A percentile compares a stretch with the other conserved stretches of the same genome.
Evolutionary conservation across 2,113 vertebrate species (phyloP).

Genomic region (Zosterops japonicus): DNA sequence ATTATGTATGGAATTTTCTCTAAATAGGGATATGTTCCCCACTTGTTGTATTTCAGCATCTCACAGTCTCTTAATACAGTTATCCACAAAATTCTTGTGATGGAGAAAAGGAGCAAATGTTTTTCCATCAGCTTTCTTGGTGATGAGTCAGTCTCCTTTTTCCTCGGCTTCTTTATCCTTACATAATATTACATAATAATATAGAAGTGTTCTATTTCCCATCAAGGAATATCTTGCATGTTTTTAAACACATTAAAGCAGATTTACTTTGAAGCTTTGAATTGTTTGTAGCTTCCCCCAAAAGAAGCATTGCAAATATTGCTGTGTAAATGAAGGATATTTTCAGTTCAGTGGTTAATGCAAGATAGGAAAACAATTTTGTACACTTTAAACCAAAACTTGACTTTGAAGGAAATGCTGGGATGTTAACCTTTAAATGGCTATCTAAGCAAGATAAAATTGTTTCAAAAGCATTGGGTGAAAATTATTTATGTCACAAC

Average conservation of each 20-base stretch:
- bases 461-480: background rate
- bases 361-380: background rate
- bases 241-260: constrained; percentile 46
- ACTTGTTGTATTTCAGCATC: background rate
- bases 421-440: background rate
- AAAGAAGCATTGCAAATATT: background rate
- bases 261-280: constrained; percentile 49
- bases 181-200: constrained; percentile 27
- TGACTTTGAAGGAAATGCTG: background rate
- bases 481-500: background rate
- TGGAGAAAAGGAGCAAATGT: background rate
- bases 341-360: constrained; percentile 30
- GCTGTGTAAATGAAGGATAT: constrained; percentile 5
- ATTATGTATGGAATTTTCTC: background rate
- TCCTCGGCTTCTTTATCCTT: constrained; percentile 1
- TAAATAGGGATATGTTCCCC: background rate
- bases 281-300: background rate
- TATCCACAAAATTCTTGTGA: background rate
- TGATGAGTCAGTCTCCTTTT: constrained; percentile 23
- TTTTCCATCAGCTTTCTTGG: background rate
- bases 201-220: constrained; percentile 11
- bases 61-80: background rate
- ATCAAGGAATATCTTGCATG: constrained; percentile 19
- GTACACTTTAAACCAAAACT: background rate
- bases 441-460: background rate